These are phyloP conservation scores for Athalia cordata DNA, from an alignment of 2,888 invertebrate genomes.

Conservation along the genomic window DNA sequence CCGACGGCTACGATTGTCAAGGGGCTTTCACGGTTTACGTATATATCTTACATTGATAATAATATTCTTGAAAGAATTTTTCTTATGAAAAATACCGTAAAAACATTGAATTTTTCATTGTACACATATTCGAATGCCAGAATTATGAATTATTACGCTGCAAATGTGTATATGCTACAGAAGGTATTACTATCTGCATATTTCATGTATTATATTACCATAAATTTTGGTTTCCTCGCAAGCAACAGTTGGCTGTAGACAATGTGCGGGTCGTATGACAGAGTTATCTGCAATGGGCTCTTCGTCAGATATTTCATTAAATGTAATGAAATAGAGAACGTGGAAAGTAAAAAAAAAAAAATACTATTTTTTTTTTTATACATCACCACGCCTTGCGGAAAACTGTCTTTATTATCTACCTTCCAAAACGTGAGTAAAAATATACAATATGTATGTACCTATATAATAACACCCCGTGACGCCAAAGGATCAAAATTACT, in stretches of 20 bases:
- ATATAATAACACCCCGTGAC: neutral
- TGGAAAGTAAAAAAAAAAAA: neutral
- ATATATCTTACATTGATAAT: too few relatives aligned
- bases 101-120: neutral
- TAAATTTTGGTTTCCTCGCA: slow-evolving; percentile 9
- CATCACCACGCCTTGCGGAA: neutral
- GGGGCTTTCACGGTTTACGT: too few relatives aligned
- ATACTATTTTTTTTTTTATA: neutral
- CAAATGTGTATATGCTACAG: neutral
- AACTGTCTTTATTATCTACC: neutral
- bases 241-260: slow-evolving; percentile 22
- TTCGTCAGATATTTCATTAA: slow-evolving; percentile 10
- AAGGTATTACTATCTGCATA: slow-evolving; percentile 8
- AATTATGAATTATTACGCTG: slow-evolving; percentile 16
- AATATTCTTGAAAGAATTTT: too few relatives aligned
- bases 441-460: too few relatives aligned
- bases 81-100: too few relatives aligned
- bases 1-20: too few relatives aligned
- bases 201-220: slow-evolving; percentile 40
- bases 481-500: slow-evolving; percentile 7
- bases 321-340: slow-evolving; percentile 5
- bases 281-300: neutral
- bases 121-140: neutral
- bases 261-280: neutral
- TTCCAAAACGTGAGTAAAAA: neutral